Conservation (phyloP, 2,888 invertebrate species). For the Hecatera dysodea region DNA sequence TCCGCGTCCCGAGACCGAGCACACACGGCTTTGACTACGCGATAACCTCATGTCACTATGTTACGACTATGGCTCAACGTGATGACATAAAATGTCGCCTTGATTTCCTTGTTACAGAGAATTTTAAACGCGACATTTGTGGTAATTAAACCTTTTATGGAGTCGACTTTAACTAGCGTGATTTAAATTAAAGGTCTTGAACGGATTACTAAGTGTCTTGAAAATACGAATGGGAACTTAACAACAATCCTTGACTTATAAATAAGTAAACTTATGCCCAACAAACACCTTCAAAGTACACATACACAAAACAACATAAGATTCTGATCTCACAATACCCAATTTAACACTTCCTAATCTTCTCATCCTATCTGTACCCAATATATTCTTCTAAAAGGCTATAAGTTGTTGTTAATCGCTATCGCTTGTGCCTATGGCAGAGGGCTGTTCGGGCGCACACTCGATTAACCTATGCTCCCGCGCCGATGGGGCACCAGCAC, state of each 20-base stretch:
- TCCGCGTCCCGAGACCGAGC: constrained; percentile 69
- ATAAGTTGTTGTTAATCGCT: constrained; percentile 61
- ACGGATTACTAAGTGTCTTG: not conserved
- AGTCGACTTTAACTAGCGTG: constrained; percentile 4
- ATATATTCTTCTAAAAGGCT: constrained; percentile 49
- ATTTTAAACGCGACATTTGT: constrained; percentile 45
- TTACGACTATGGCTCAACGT: constrained; percentile 44
- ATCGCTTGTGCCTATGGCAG: constrained; percentile 66
- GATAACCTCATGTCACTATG: constrained; percentile 61
- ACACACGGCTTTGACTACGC: constrained; percentile 52
- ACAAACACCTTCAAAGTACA: constrained; percentile 8
- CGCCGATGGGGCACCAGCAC: constrained; percentile 76
- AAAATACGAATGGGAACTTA: not conserved
- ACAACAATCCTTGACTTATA: constrained; percentile 3
- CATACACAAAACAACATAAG: constrained; percentile 13
- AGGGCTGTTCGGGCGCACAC: constrained; percentile 70
- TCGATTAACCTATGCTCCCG: constrained; percentile 86
- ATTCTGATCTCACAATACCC: constrained; percentile 45
- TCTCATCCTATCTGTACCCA: constrained; percentile 37
- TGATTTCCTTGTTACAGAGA: constrained; percentile 41
- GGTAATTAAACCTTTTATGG: constrained; percentile 46
- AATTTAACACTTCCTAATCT: constrained; percentile 53
- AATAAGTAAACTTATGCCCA: not conserved
- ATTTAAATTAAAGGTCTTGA: constrained; percentile 2
- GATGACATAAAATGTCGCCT: constrained; percentile 54